A percentile compares a stretch with the other conserved stretches of the same genome.
Evolutionary conservation across 1,140 invertebrate species (phyloP).

Genomic region (Linepithema humile): DNA sequence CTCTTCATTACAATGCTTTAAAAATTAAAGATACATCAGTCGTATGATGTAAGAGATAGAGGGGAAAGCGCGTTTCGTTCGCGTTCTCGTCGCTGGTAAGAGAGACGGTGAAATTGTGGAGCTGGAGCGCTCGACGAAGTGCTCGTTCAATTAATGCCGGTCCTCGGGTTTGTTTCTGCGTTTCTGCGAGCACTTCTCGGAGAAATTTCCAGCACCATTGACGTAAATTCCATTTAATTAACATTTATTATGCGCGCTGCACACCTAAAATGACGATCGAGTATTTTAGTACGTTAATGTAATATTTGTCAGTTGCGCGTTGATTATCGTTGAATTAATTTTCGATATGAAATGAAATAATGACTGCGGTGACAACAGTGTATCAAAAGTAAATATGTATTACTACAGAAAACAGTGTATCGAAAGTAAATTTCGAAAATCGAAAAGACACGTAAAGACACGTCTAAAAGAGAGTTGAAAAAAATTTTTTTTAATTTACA

Average conservation of each 20-base stretch:
- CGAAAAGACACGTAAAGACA: not conserved
- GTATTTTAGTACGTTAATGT: not conserved
- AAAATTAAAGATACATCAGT: not conserved
- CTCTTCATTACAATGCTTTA: not conserved
- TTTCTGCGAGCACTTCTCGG: not conserved
- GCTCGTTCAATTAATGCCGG: not conserved
- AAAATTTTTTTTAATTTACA: too few species aligned
- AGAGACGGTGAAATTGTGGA: not conserved
- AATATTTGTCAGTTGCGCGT: not conserved
- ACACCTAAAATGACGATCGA: not conserved
- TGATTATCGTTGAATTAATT: not conserved
- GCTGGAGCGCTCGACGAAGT: not conserved
- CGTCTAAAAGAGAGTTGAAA: too few species aligned
- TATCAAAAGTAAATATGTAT: too few species aligned
- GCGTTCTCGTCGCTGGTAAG: not conserved
- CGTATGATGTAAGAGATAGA: too few species aligned
- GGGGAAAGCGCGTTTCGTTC: not conserved
- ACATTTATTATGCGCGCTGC: not conserved
- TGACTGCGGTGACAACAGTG: not conserved
- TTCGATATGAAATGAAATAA: not conserved
- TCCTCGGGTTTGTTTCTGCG: not conserved
- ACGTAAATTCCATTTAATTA: constrained; percentile 16
- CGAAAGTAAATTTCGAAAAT: not conserved
- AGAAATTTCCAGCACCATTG: not conserved
- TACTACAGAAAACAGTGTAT: not conserved